These are phyloP conservation scores for Pempheris klunzingeri DNA, from an alignment of 2,797 vertebrate species.

Conservation along the genomic window DNA sequence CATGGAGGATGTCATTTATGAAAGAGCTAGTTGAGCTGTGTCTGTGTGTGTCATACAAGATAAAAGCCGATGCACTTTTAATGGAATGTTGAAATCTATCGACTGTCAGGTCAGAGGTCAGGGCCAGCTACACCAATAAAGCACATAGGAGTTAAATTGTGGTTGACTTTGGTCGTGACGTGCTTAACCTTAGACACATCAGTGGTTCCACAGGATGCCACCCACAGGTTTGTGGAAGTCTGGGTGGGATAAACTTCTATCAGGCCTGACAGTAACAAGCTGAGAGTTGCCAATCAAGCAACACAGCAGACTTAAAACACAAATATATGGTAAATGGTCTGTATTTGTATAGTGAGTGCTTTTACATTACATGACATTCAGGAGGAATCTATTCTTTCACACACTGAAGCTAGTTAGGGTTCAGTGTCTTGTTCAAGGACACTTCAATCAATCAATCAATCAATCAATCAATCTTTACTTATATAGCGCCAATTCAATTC, in stretches of 20 bases:
- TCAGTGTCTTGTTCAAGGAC: too few species aligned
- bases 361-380: too few species aligned
- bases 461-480: too few species aligned
- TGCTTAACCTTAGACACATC: background rate
- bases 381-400: too few species aligned
- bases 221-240: background rate
- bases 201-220: background rate
- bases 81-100: constrained; percentile 6
- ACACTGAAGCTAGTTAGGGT: too few species aligned
- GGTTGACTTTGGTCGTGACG: constrained; percentile 3
- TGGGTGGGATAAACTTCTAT: background rate
- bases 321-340: background rate
- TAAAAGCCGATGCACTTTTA: constrained; percentile 27
- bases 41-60: background rate
- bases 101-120: constrained; percentile 33
- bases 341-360: too few species aligned
- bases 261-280: background rate
- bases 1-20: constrained; percentile 31
- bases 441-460: too few species aligned
- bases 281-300: background rate
- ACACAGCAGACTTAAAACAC: constrained; percentile 2
- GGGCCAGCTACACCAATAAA: background rate
- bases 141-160: constrained; percentile 2
- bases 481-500: too few species aligned
- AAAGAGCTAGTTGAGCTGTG: constrained; percentile 7